These are phyloP conservation scores for Cerceris rybyensis DNA, from an alignment of 2,888 invertebrate genomes.

Conservation along the genomic window DNA sequence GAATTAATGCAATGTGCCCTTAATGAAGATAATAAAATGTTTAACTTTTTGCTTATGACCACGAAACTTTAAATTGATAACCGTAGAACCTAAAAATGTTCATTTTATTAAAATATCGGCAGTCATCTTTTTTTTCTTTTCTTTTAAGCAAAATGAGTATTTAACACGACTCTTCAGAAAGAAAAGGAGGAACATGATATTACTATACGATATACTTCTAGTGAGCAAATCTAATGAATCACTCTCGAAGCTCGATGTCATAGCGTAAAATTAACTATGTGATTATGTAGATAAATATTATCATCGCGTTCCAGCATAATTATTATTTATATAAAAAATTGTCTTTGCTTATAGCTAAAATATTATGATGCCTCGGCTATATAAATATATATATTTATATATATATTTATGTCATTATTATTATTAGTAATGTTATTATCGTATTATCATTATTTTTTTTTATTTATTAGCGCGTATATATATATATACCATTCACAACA, in stretches of 20 bases:
- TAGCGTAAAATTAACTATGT: conserved; percentile 71
- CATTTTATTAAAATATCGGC: too few species aligned
- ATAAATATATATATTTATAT: conserved; percentile 80
- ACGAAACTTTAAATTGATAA: too few species aligned
- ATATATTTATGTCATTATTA: conserved; percentile 40
- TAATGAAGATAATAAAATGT: too few species aligned
- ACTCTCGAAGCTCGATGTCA: conserved; percentile 66
- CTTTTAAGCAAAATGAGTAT: conserved; percentile 1
- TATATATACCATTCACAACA: conserved; percentile 79
- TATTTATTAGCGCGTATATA: conserved; percentile 56
- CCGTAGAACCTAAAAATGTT: too few species aligned
- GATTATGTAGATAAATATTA: conserved; percentile 77
- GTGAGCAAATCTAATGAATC: conserved; percentile 55
- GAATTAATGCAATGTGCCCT: too few species aligned
- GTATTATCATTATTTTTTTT: conserved; percentile 66
- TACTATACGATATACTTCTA: conserved; percentile 57
- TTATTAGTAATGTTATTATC: conserved; percentile 70
- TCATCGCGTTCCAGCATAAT: conserved; percentile 71
- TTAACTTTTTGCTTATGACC: too few species aligned
- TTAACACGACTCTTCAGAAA: conserved; percentile 51
- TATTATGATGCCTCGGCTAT: conserved; percentile 80
- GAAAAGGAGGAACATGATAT: conserved; percentile 56
- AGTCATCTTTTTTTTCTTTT: background rate
- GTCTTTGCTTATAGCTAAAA: conserved; percentile 81
- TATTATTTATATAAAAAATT: conserved; percentile 78